These are phyloP conservation scores for Diplogasteroides magnus DNA, from an alignment of 1,140 invertebrate species.

Conservation along the genomic window DNA sequence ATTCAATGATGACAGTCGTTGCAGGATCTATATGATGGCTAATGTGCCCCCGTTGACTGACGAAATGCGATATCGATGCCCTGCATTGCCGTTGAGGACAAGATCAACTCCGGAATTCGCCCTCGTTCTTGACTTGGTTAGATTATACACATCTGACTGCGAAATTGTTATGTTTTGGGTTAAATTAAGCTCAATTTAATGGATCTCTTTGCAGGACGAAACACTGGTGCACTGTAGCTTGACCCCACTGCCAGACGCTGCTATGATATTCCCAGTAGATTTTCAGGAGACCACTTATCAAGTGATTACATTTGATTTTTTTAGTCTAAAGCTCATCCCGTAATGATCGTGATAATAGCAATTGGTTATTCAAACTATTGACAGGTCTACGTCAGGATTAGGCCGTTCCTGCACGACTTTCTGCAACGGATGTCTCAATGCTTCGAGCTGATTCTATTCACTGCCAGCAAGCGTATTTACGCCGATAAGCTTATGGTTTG, in stretches of 20 bases:
- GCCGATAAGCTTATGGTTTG: slow-evolving; percentile 77
- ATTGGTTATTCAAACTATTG: no score
- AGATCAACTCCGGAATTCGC: slow-evolving; percentile 86
- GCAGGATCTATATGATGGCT: slow-evolving; percentile 65
- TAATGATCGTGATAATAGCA: no score
- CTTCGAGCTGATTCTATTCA: slow-evolving; percentile 93
- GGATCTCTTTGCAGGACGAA: slow-evolving; percentile 68
- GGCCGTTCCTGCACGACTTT: slow-evolving; percentile 85
- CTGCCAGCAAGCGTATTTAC: slow-evolving; percentile 89
- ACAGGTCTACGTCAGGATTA: slow-evolving; percentile 79
- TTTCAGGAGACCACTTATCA: slow-evolving; percentile 84
- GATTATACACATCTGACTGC: no score
- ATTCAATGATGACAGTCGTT: no score
- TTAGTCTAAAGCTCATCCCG: neutral
- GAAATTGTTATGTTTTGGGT: no score
- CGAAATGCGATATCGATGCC: slow-evolving; percentile 76
- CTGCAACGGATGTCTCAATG: slow-evolving; percentile 78
- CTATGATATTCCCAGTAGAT: slow-evolving; percentile 82
- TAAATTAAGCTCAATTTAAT: neutral
- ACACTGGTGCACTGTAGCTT: slow-evolving; percentile 91
- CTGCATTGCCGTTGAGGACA: slow-evolving; percentile 85
- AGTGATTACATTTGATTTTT: slow-evolving; percentile 45
- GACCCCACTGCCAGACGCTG: slow-evolving; percentile 81
- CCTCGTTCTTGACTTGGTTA: slow-evolving; percentile 76
- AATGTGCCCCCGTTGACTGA: slow-evolving; percentile 80